Base-by-base conservation (phyloP, 2,888 invertebrate genomes). In the Synergus gifuensis region DNA sequence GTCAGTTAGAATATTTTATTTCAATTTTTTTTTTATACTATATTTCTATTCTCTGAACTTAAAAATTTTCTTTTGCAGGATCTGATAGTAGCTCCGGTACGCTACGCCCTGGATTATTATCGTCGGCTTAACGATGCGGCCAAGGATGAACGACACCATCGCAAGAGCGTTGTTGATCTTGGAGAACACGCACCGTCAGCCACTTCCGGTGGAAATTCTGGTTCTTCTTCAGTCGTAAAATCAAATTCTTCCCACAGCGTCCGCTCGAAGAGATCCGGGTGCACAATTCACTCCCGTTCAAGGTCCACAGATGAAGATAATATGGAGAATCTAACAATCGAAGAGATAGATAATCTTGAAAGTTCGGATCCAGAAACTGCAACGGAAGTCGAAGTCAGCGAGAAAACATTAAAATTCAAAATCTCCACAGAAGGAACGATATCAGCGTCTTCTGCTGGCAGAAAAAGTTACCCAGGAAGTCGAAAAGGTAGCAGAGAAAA, bases 331-430 rank as follows among this genome's bases (percentile, higher is more conserved):
- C 73, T 86, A 54, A 90, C 88, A 18, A 86, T 88, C 77, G 93
- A 93, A 79, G 94, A 94, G 40, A 93, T 93, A 5, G 94, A 94
- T 77, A 86, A 93, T 87, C 78, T 93, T 90, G 88, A 92, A 89
- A 88, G 92, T 90, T 95, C 94, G 14, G 94, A 94, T 84, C 94
- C 94, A 5, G 95, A 95, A 88, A 95, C 95, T 0, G 96, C 95
- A 69, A 95, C 95, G 42, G 96, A 96, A 91, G 95, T 95, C 66
- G 95, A 95, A 91, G 95, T 96, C 82, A 95, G 96, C 82, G 96
- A 96, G 89, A 95, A 95, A 89, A 94, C 96, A 2, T 93, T 96
- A 60, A 96, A 96, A 89, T 96, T 96, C 89, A 96, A 96, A 90
- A 96, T 96, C 84, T 95, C 96, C 54, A 96, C 96, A 0, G 96